Conservation (phyloP, 2,113 vertebrate species). For the Myanophis thanlyinensis region DNA sequence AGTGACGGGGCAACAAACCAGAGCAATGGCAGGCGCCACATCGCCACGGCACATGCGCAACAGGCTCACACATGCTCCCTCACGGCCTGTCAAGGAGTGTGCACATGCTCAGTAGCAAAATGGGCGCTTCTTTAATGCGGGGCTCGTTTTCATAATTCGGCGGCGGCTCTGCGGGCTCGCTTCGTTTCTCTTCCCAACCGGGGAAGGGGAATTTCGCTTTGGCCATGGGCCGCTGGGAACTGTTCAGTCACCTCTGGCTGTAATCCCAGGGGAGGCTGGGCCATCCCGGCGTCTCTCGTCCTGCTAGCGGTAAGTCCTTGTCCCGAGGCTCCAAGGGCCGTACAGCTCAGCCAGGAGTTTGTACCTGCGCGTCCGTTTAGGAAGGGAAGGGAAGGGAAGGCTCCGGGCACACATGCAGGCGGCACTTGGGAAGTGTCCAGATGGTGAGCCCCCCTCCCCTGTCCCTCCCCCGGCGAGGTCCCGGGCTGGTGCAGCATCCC, state of each 20-base stretch:
- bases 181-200: background rate
- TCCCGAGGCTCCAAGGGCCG: background rate
- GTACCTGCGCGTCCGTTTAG: background rate
- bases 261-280: background rate
- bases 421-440: background rate
- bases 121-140: slow-evolving; percentile 32
- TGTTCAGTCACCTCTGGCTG: background rate
- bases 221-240: background rate
- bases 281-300: background rate
- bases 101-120: slow-evolving; percentile 57
- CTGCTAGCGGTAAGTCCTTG: background rate
- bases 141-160: background rate
- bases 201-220: background rate
- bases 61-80: slow-evolving; percentile 36
- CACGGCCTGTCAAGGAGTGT: background rate
- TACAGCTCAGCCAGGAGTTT: background rate
- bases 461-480: background rate
- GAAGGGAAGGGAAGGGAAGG: background rate
- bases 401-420: background rate
- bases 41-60: slow-evolving; percentile 24
- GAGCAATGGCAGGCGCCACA: background rate
- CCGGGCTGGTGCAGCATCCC: background rate
- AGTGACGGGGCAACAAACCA: background rate
- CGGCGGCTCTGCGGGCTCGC: background rate
- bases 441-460: background rate